A percentile compares a stretch with the other conserved stretches of the same genome.
These are phyloP conservation scores for Phyto melanocephala DNA, from an alignment of 2,888 invertebrate genomes.

Conservation along the genomic window DNA sequence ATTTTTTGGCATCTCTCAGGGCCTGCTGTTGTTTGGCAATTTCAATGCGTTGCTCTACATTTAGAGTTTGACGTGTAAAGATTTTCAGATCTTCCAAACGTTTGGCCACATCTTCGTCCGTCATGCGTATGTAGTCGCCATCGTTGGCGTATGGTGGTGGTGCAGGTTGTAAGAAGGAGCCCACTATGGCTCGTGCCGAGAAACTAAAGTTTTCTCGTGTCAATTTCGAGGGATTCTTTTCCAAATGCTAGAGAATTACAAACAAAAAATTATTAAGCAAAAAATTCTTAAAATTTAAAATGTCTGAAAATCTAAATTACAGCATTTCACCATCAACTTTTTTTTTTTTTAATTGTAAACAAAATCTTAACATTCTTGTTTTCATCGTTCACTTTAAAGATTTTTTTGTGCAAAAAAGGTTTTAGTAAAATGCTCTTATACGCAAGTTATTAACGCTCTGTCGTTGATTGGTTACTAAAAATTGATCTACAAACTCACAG, in stretches of 20 bases:
- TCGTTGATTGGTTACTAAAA: conserved; percentile 53
- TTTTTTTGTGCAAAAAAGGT: too few species aligned
- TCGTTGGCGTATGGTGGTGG: conserved; percentile 82
- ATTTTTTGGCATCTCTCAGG: conserved; percentile 86
- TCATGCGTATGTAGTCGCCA: conserved; percentile 87
- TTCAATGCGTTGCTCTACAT: conserved; percentile 88
- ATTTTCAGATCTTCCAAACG: conserved; percentile 85
- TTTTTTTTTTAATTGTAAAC: too few species aligned
- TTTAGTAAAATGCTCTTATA: neutral
- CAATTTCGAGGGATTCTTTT: conserved; percentile 84
- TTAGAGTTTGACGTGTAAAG: conserved; percentile 83
- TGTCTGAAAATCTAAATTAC: too few species aligned
- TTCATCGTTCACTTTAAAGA: too few species aligned
- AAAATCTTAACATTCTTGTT: too few species aligned
- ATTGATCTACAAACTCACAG: conserved; percentile 80
- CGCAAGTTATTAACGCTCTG: neutral
- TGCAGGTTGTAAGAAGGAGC: conserved; percentile 92
- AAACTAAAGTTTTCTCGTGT: conserved; percentile 95
- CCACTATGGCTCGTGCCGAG: conserved; percentile 91
- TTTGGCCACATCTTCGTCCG: conserved; percentile 90
- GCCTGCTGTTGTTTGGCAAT: conserved; percentile 86
- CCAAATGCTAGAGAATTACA: conserved; percentile 83
- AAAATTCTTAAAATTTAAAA: too few species aligned
- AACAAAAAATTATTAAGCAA: neutral
- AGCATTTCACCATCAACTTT: too few species aligned